These are phyloP conservation scores for Aspidapion aeneum DNA, from an alignment of 2,888 invertebrate genomes.

Conservation along the genomic window DNA sequence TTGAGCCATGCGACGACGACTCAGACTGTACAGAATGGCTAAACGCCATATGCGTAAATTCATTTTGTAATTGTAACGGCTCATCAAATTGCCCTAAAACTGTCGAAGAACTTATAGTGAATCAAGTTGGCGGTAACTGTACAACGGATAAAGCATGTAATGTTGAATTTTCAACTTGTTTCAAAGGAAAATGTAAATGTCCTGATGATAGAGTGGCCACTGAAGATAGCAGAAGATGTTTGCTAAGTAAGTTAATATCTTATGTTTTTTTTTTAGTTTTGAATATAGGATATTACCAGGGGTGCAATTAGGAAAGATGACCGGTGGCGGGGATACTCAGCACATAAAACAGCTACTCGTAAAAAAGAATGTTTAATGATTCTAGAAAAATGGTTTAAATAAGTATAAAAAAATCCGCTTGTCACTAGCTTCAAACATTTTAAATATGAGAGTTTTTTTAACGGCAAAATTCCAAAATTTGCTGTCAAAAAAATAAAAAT, in stretches of 20 bases:
- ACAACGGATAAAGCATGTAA: slow-evolving; percentile 31
- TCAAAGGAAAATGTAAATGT: slow-evolving; percentile 32
- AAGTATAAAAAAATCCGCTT: too few species aligned
- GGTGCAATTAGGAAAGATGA: too few species aligned
- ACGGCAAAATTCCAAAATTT: too few species aligned
- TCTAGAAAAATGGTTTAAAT: too few species aligned
- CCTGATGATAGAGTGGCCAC: slow-evolving; percentile 28
- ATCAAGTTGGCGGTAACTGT: slow-evolving; percentile 36
- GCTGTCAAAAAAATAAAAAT: too few species aligned
- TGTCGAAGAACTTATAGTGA: slow-evolving; percentile 20
- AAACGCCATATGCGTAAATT: slow-evolving; percentile 25
- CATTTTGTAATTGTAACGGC: slow-evolving; percentile 30
- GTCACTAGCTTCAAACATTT: too few species aligned
- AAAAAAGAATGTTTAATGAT: too few species aligned
- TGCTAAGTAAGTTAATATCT: slow-evolving; percentile 35
- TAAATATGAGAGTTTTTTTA: too few species aligned
- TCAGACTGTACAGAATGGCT: slow-evolving; percentile 26
- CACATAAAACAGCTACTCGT: too few species aligned
- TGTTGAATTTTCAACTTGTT: slow-evolving; percentile 33
- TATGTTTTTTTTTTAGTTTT: too few species aligned
- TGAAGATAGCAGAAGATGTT: slow-evolving; percentile 33
- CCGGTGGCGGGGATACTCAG: too few species aligned
- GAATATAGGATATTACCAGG: too few species aligned
- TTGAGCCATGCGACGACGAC: slow-evolving; percentile 26
- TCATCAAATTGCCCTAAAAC: slow-evolving; percentile 23